Percentiles rank a stretch among this genome's conserved stretches.
Evolutionary conservation across 2,113 vertebrate species (phyloP).

Genomic region (Coracopsis vasa): DNA sequence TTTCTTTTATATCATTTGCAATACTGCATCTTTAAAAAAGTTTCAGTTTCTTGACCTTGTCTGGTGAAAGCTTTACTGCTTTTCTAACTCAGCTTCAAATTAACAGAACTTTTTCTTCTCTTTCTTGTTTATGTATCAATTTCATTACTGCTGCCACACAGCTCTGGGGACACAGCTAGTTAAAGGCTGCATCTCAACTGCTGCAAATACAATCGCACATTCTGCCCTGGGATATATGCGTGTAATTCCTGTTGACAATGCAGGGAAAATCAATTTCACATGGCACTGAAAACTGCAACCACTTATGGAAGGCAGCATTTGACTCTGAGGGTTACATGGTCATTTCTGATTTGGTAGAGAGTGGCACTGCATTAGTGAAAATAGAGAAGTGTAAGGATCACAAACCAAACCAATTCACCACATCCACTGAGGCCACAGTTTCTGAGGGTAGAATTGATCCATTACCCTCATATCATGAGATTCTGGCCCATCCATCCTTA

Average conservation of each 20-base stretch:
- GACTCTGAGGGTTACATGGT: background rate
- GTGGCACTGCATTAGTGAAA: background rate
- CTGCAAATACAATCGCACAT: background rate
- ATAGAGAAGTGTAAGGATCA: background rate
- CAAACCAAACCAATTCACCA: background rate
- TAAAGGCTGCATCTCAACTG: background rate
- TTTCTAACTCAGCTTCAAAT: background rate
- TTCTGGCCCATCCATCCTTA: background rate
- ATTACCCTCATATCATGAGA: background rate
- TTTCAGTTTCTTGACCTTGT: background rate
- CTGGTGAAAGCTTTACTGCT: background rate
- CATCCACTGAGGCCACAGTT: background rate
- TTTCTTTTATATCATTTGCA: background rate
- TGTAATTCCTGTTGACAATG: background rate
- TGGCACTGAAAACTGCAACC: background rate
- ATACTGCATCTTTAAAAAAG: background rate
- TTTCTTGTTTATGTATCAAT: background rate
- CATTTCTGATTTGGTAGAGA: background rate
- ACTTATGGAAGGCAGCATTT: background rate
- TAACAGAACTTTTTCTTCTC: background rate
- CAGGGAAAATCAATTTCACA: constrained; percentile 8
- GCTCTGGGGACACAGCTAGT: background rate
- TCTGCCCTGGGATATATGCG: background rate
- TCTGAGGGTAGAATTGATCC: background rate
- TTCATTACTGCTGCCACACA: background rate